Evolutionary conservation across 1,140 invertebrate genomes (phyloP), one percentile per base, ranked within the genome.

Genomic region (Homalodisca vitripennis): DNA sequence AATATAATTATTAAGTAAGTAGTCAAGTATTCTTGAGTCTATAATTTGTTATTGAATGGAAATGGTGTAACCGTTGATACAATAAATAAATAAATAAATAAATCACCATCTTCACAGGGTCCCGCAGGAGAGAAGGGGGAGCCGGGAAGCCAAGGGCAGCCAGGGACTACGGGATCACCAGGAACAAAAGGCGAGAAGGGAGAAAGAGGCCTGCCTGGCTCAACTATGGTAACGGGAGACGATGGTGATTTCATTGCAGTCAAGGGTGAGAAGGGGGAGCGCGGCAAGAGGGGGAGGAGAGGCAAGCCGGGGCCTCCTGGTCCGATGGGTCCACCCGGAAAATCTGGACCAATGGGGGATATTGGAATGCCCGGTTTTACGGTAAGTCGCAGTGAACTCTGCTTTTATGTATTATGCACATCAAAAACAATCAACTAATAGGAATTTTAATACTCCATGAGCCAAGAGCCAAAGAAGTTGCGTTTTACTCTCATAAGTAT

Each of bases 261-360:
- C 10, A 68, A 68, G 1, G 92, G 92, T 48, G 91, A 93, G 62
- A 93, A 92, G 79, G 92, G 92, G 14, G 87, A 91, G 12, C 79
- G 86, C 66, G 92, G 92, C 0, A 86, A 86, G 75, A 80, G 91
- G 53, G 92, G 92, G 20, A 3, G 20, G 10, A 53, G 48, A 20
- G 48, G 48, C 10, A 53, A 22, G 22, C 12, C 48, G 13, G 48
- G 48, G 20, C 48, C 48, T 6, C 48, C 48, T 14, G 48, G 48
- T 12, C 48, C 48, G 3, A 22, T 20, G 22, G 48, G 48, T 12
- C 48, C 48, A 6, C 48, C 48, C 13, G 48, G 48, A 3, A 53
- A 53, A 22, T 20, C 12, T 12, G 48, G 48, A 22, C 48, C 22
- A 3, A 12, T 53, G 6, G 48, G 48, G 12, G 48, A 53, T 3